Evolutionary conservation across 2,888 invertebrate genomes (phyloP).

Genomic region (Atethmia centrago): DNA sequence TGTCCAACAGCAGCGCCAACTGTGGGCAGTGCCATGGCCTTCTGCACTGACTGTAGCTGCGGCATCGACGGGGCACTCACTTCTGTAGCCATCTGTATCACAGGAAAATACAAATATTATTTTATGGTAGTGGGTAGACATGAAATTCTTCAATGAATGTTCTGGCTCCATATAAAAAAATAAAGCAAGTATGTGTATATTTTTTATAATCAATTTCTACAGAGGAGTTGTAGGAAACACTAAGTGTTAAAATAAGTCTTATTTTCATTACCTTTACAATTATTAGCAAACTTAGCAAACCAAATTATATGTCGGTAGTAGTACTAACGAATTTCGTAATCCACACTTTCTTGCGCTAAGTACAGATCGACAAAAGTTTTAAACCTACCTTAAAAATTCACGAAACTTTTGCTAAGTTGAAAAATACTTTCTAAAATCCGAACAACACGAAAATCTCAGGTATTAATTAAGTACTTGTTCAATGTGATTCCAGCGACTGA

Average conservation of each 20-base stretch:
- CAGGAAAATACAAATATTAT: neutral
- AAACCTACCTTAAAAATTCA: conserved; percentile 47
- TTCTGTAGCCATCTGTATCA: conserved; percentile 84
- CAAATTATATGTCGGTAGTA: conserved; percentile 7
- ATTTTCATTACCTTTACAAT: neutral
- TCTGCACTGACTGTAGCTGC: conserved; percentile 88
- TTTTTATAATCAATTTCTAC: neutral
- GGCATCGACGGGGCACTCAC: conserved; percentile 79
- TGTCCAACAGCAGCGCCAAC: conserved; percentile 90
- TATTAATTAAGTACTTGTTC: conserved; percentile 40
- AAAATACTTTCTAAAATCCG: conserved; percentile 53
- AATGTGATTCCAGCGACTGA: conserved; percentile 44
- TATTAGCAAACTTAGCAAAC: conserved; percentile 7
- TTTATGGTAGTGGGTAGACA: conserved; percentile 1
- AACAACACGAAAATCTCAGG: conserved; percentile 11
- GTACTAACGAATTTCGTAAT: conserved; percentile 17
- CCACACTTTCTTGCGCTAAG: neutral
- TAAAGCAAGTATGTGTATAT: neutral
- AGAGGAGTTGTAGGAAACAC: neutral
- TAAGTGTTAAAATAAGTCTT: no score
- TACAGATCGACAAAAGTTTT: neutral
- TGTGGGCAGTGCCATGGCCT: conserved; percentile 89
- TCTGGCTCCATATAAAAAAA: neutral
- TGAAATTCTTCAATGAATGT: conserved; percentile 2
- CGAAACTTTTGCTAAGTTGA: conserved; percentile 34